These are phyloP conservation scores for Fulmarus glacialis DNA, from an alignment of 2,113 vertebrate genomes.

Conservation along the genomic window DNA sequence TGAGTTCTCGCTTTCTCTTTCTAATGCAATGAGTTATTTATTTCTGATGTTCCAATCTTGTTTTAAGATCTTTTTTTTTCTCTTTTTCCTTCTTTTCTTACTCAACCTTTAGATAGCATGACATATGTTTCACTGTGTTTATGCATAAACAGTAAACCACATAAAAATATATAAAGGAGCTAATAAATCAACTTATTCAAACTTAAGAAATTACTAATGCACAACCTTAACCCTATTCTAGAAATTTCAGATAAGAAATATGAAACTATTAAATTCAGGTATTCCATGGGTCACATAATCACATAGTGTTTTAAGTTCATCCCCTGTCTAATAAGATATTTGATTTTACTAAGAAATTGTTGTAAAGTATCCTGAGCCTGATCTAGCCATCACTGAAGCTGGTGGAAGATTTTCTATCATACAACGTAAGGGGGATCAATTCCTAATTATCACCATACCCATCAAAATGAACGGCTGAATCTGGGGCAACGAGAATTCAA, in stretches of 20 bases:
- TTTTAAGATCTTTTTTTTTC: background rate
- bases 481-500: background rate
- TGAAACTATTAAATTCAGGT: background rate
- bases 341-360: background rate
- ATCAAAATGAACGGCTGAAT: background rate
- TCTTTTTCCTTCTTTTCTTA: background rate
- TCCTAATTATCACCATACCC: background rate
- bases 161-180: background rate
- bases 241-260: background rate
- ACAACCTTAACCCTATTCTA: background rate
- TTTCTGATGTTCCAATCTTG: background rate
- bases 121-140: background rate
- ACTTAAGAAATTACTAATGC: background rate
- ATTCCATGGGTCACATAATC: background rate
- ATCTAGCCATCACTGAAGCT: background rate
- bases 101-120: background rate
- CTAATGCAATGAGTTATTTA: background rate
- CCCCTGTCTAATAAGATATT: background rate
- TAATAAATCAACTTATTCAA: background rate
- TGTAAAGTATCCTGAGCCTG: background rate
- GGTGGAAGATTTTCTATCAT: background rate
- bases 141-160: background rate
- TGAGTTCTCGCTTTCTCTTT: background rate
- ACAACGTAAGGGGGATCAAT: background rate
- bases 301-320: background rate